Conservation (phyloP, 1,140 invertebrate genomes). For the Ceratitis capitata region DNA sequence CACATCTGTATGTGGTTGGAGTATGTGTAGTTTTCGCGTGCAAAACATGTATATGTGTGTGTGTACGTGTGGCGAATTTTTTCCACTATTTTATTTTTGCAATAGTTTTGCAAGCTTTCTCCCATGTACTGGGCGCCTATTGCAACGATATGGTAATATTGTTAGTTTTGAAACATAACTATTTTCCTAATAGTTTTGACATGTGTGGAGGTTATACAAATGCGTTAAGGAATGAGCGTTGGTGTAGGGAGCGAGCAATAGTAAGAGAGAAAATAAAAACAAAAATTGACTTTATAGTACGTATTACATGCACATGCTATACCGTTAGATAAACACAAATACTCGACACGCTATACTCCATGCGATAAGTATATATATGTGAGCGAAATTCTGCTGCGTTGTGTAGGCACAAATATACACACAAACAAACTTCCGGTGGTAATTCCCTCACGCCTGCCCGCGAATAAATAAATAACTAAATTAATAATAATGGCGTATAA, state of each 20-base stretch:
- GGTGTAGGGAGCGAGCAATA: not conserved
- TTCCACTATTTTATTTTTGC: not conserved
- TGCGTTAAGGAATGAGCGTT: too few relatives aligned
- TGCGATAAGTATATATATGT: too few relatives aligned
- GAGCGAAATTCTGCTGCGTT: too few relatives aligned
- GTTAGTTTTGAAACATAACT: slow-evolving; percentile 65
- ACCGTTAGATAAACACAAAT: too few relatives aligned
- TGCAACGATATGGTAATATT: slow-evolving; percentile 64
- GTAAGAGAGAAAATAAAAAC: not conserved
- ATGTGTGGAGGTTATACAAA: too few relatives aligned
- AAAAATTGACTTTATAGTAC: too few relatives aligned
- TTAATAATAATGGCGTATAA: slow-evolving; percentile 37
- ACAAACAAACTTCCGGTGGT: too few relatives aligned
- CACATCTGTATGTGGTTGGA: not conserved
- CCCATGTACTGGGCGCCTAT: slow-evolving; percentile 52
- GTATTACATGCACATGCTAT: too few relatives aligned
- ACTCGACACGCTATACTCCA: too few relatives aligned
- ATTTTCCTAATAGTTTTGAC: slow-evolving; percentile 37
- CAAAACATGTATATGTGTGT: too few relatives aligned
- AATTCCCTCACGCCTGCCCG: not conserved
- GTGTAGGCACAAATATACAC: too few relatives aligned
- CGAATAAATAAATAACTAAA: slow-evolving; percentile 27
- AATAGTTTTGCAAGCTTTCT: slow-evolving; percentile 31
- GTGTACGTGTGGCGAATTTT: not conserved
- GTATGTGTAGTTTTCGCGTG: not conserved